Evolutionary conservation across 2,888 invertebrate genomes (phyloP).

Genomic region (Dryomyza anilis): DNA sequence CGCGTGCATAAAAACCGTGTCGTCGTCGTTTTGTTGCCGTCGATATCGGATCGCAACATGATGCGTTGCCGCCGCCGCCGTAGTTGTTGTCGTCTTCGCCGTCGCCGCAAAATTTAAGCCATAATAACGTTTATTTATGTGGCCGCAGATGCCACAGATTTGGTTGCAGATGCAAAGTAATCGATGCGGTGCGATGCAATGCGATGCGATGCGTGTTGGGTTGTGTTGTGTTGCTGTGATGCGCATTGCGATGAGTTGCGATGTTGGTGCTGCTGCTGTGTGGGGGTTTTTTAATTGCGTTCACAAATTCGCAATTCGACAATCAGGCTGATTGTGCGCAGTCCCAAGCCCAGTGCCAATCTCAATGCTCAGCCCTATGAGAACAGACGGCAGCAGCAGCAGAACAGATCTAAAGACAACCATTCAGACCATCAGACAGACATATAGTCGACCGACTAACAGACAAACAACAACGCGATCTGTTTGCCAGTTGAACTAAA

Average conservation of each 20-base stretch:
- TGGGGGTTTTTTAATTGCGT: conserved; percentile 48
- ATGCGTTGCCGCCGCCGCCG: background rate
- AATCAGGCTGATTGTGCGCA: conserved; percentile 36
- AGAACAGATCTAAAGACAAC: background rate
- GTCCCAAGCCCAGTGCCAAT: background rate
- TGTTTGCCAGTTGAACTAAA: background rate
- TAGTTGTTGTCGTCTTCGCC: too few relatives aligned
- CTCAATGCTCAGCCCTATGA: background rate
- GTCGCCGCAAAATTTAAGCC: conserved; percentile 29
- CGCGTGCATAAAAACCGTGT: background rate
- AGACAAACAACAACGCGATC: background rate
- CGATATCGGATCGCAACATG: conserved; percentile 4
- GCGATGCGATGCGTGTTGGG: conserved; percentile 18
- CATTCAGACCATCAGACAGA: background rate
- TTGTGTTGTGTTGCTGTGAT: conserved; percentile 17
- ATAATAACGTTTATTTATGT: conserved; percentile 29
- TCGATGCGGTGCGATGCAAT: background rate
- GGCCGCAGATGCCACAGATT: conserved; percentile 1
- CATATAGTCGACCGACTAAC: background rate
- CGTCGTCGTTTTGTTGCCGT: background rate
- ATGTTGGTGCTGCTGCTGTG: conserved; percentile 20
- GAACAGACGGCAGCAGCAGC: background rate
- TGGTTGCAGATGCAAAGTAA: background rate
- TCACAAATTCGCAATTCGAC: conserved; percentile 29
- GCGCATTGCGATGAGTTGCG: conserved; percentile 27